Conservation (phyloP, 2,797 vertebrate genomes). For the Cuculus canorus region DNA sequence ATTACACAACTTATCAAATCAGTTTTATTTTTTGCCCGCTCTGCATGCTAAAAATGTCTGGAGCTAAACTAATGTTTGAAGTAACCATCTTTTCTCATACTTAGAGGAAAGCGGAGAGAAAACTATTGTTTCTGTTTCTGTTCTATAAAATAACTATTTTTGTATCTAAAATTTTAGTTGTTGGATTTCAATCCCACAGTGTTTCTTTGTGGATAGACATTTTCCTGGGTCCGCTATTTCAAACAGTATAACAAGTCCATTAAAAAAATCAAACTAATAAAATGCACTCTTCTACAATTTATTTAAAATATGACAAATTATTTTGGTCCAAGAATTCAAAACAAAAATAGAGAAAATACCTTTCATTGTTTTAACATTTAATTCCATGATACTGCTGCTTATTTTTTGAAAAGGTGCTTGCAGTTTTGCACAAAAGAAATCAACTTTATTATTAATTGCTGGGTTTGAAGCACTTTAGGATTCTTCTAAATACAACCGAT, state of each 20-base stretch:
- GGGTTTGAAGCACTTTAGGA: conserved; percentile 59
- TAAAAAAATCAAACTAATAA: conserved; percentile 42
- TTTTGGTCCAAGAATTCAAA: conserved; percentile 41
- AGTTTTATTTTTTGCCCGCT: background rate
- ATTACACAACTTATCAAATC: background rate
- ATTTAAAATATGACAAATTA: conserved; percentile 10
- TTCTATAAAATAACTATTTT: conserved; percentile 58
- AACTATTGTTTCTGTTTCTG: conserved; percentile 2
- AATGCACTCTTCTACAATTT: conserved; percentile 1
- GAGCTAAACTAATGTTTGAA: conserved; percentile 42
- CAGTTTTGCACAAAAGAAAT: conserved; percentile 57
- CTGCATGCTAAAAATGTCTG: conserved; percentile 46
- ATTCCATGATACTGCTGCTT: conserved; percentile 32
- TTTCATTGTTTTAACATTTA: background rate
- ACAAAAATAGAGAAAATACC: background rate
- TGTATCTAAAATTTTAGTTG: conserved; percentile 34
- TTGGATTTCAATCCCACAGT: conserved; percentile 31
- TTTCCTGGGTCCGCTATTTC: conserved; percentile 71
- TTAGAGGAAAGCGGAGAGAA: background rate
- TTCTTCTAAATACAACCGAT: background rate
- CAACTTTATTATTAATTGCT: conserved; percentile 41
- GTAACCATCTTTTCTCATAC: conserved; percentile 9
- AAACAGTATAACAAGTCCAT: conserved; percentile 51
- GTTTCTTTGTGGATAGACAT: conserved; percentile 53
- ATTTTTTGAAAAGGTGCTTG: conserved; percentile 47